Evolutionary conservation across 2,888 invertebrate species (phyloP).

Genomic region (Crepidodera aurea): DNA sequence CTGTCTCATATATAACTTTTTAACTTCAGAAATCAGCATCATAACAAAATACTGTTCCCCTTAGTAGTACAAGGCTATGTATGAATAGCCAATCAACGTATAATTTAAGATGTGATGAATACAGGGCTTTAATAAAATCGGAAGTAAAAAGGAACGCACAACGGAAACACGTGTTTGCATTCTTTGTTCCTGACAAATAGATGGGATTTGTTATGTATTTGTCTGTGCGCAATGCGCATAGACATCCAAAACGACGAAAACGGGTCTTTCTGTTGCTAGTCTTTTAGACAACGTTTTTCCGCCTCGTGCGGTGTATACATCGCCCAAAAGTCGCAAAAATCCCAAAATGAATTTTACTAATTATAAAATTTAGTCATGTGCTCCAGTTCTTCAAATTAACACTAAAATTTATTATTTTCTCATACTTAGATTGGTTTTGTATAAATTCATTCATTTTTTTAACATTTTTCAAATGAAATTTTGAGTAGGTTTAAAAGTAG

Average conservation of each 20-base stretch:
- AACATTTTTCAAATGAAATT: constrained; percentile 30
- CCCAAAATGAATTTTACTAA: constrained; percentile 45
- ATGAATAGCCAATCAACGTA: no score
- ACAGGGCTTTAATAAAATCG: no score
- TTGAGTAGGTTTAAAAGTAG: constrained; percentile 17
- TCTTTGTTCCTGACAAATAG: constrained; percentile 4
- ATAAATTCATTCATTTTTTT: constrained; percentile 27
- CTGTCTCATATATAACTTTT: no score
- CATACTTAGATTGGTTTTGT: constrained; percentile 26
- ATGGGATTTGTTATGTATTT: constrained; percentile 14
- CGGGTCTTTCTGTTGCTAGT: constrained; percentile 14
- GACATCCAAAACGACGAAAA: constrained; percentile 13
- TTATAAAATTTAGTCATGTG: constrained; percentile 53
- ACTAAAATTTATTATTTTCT: constrained; percentile 43
- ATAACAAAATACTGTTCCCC: no score
- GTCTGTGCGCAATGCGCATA: constrained; percentile 11
- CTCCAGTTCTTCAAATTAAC: constrained; percentile 48
- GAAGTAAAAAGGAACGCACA: no score
- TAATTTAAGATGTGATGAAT: no score
- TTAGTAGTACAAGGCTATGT: no score
- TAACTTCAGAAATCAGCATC: no score
- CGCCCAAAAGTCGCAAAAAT: constrained; percentile 37
- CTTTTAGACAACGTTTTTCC: constrained; percentile 35
- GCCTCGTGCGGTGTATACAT: constrained; percentile 47
- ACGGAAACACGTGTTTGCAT: constrained; percentile 22